Conservation (phyloP, 1,140 invertebrate genomes). For the Diachasmimorpha longicaudata region DNA sequence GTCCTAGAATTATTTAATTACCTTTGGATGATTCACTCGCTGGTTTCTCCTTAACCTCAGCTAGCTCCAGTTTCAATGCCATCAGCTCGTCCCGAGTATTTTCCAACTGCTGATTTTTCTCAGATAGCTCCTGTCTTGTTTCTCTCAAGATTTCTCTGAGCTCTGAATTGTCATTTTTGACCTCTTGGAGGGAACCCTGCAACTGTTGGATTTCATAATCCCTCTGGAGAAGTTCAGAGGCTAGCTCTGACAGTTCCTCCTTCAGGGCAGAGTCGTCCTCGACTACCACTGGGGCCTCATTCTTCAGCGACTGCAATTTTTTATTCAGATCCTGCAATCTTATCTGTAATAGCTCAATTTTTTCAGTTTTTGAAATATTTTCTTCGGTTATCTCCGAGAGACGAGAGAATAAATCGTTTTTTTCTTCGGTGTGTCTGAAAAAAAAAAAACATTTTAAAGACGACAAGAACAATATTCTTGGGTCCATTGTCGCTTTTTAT, state of each 20-base stretch:
- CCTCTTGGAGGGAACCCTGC: conserved; percentile 14
- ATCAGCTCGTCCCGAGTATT: conserved; percentile 37
- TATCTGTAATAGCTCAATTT: conserved; percentile 27
- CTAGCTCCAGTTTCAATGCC: conserved; percentile 38
- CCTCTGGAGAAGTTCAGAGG: conserved; percentile 15
- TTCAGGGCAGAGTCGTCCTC: conserved; percentile 17
- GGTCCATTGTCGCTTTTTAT: not conserved
- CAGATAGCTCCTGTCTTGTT: conserved; percentile 27
- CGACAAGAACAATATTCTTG: not conserved
- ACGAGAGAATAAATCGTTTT: conserved; percentile 29
- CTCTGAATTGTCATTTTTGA: conserved; percentile 30
- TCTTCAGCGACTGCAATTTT: conserved; percentile 19
- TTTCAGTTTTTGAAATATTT: not conserved
- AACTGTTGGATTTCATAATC: conserved; percentile 5
- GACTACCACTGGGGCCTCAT: not conserved
- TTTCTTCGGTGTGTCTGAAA: conserved; percentile 28
- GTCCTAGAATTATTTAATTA: not conserved
- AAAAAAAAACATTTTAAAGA: too few species aligned
- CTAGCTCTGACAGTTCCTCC: conserved; percentile 13
- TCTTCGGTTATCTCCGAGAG: conserved; percentile 28
- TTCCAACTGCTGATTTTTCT: conserved; percentile 40
- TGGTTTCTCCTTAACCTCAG: conserved; percentile 38
- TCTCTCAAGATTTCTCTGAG: conserved; percentile 25
- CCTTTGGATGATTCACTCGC: conserved; percentile 42
- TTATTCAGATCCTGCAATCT: conserved; percentile 25